A percentile compares a stretch with the other conserved stretches of the same genome.
Conservation (phyloP, 2,888 invertebrate species). For the Scotopteryx bipunctaria region DNA sequence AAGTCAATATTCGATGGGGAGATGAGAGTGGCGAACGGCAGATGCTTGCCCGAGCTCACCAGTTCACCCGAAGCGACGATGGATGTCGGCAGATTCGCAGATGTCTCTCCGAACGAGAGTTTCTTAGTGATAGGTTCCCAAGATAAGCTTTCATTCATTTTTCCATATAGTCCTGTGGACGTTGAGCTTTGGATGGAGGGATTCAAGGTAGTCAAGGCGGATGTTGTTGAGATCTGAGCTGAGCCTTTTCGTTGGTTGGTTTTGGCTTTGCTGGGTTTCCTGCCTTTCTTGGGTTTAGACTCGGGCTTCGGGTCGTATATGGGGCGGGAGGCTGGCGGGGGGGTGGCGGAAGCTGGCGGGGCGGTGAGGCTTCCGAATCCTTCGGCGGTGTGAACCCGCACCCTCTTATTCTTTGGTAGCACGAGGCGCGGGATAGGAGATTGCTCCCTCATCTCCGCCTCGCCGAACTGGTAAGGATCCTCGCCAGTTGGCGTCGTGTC, state of each 20-base stretch:
- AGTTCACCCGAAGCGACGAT: conserved; percentile 12
- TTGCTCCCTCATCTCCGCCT: conserved; percentile 75
- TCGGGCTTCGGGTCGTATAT: conserved; percentile 52
- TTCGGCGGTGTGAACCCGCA: conserved; percentile 53
- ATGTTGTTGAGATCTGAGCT: conserved; percentile 3
- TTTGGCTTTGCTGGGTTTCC: conserved; percentile 13
- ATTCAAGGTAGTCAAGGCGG: neutral
- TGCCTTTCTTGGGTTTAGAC: conserved; percentile 35
- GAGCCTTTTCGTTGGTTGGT: conserved; percentile 16
- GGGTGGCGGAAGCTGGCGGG: conserved; percentile 36
- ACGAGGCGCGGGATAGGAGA: conserved; percentile 77
- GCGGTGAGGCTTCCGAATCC: conserved; percentile 8
- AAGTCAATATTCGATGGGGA: conserved; percentile 12
- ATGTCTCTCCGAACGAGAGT: conserved; percentile 62
- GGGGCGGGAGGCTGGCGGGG: conserved; percentile 47
- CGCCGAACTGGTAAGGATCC: conserved; percentile 74
- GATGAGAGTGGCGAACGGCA: conserved; percentile 19
- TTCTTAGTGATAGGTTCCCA: conserved; percentile 57
- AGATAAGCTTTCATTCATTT: conserved; percentile 56
- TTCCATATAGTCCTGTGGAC: conserved; percentile 39
- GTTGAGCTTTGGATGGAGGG: neutral
- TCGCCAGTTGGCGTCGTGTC: conserved; percentile 76
- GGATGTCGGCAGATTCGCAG: conserved; percentile 46
- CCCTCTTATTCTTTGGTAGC: conserved; percentile 69
- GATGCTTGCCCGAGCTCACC: conserved; percentile 15